A percentile compares a stretch with the other conserved stretches of the same genome.
Conservation (phyloP, 2,888 invertebrate species). For the Liposcelis brunnea region DNA sequence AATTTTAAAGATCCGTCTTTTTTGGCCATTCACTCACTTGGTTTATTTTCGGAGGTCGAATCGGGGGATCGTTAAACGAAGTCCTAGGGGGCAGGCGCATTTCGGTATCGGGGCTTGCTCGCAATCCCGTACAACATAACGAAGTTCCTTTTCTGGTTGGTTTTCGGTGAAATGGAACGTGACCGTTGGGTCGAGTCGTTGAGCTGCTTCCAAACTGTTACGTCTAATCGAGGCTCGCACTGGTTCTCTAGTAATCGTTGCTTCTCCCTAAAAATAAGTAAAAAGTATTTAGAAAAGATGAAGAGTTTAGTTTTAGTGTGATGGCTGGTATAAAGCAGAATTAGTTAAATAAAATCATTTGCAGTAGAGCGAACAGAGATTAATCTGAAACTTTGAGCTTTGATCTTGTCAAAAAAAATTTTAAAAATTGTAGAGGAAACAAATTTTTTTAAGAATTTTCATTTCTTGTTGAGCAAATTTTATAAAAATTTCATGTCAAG, state of each 20-base stretch:
- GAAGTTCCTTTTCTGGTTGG: background rate
- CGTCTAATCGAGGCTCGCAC: conserved; percentile 1
- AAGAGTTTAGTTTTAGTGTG: too few relatives aligned
- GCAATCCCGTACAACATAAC: background rate
- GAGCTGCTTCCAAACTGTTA: background rate
- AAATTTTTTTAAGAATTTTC: too few relatives aligned
- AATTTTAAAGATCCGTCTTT: background rate
- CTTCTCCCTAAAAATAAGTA: background rate
- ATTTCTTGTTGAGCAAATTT: too few relatives aligned
- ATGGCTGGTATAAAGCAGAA: too few relatives aligned
- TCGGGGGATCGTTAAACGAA: too few relatives aligned
- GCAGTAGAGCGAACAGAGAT: too few relatives aligned
- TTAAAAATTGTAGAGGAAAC: too few relatives aligned
- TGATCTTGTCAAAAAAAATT: too few relatives aligned
- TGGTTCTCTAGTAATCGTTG: background rate
- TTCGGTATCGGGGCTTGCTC: conserved; percentile 5
- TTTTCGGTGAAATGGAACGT: conserved; percentile 1
- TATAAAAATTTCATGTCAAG: too few relatives aligned
- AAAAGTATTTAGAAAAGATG: background rate
- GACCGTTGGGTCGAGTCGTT: conserved; percentile 1
- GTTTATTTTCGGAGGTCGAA: background rate
- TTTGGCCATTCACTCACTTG: conserved; percentile 8
- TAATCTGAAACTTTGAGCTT: too few relatives aligned
- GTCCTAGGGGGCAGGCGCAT: background rate
- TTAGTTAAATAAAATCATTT: too few relatives aligned